Conservation (phyloP, 1,140 invertebrate species). For the Tribolium castaneum region DNA sequence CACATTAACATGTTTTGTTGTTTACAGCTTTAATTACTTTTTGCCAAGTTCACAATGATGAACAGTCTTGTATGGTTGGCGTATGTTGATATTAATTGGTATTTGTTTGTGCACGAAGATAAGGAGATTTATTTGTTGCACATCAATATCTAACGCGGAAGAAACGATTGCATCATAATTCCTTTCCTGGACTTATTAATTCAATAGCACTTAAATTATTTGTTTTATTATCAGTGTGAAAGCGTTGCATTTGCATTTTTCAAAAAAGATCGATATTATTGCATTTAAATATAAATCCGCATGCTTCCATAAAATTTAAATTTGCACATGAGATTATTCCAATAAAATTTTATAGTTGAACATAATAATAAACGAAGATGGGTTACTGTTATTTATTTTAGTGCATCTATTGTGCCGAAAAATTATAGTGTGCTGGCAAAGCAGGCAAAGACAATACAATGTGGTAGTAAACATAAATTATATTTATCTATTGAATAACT, state of each 20-base stretch:
- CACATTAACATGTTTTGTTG: slow-evolving; percentile 3
- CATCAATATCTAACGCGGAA: slow-evolving; percentile 7
- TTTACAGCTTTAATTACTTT: slow-evolving; percentile 16
- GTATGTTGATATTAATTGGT: neutral
- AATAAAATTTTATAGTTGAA: neutral
- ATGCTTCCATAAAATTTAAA: neutral
- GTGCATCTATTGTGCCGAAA: neutral
- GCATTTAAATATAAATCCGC: neutral
- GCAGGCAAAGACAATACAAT: neutral
- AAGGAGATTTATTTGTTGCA: slow-evolving; percentile 18
- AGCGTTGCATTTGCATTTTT: neutral
- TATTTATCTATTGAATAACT: no score
- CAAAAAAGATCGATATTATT: neutral
- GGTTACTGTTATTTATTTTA: neutral
- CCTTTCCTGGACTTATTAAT: neutral
- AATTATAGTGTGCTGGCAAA: neutral
- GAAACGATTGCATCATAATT: neutral
- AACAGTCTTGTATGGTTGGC: neutral
- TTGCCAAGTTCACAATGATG: neutral
- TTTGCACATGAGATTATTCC: neutral
- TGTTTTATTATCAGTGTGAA: neutral
- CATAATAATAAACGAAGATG: neutral
- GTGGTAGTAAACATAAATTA: no score
- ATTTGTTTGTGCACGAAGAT: neutral
- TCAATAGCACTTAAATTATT: neutral